phyloP scores from a whole-genome alignment of 2,888 invertebrate species.

The Cheilosia vulpina region DNA sequence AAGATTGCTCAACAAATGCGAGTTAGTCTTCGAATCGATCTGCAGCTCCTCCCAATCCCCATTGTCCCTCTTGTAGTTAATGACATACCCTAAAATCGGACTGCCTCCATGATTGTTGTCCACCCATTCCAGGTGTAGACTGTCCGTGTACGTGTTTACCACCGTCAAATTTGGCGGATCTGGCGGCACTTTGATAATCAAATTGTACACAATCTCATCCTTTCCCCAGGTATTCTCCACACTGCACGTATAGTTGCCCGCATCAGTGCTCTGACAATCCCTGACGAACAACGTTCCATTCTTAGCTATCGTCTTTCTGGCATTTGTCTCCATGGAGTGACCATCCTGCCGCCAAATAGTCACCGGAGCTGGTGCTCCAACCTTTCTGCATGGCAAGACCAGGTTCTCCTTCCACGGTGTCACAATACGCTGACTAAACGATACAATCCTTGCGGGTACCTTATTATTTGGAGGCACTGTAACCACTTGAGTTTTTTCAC shows the following conservation, averaged over 20 bases:
- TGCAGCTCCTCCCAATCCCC: constrained; percentile 97
- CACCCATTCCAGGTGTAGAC: constrained; percentile 91
- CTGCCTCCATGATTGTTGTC: constrained; percentile 93
- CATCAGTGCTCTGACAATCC: constrained; percentile 91
- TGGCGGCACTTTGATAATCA: constrained; percentile 90
- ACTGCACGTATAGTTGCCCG: constrained; percentile 94
- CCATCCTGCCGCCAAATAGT: constrained; percentile 92
- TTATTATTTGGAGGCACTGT: constrained; percentile 90
- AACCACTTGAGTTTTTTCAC: constrained; percentile 90
- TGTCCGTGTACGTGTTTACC: constrained; percentile 92
- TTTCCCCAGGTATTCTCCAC: constrained; percentile 93
- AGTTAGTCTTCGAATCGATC: constrained; percentile 91
- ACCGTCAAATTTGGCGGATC: constrained; percentile 93
- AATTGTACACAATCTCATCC: constrained; percentile 91
- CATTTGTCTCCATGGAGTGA: constrained; percentile 88
- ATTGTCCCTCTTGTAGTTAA: constrained; percentile 94
- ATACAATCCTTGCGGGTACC: constrained; percentile 94
- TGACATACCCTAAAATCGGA: constrained; percentile 92
- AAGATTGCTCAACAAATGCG: constrained; percentile 91
- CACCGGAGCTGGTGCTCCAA: constrained; percentile 91
- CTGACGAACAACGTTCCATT: constrained; percentile 91
- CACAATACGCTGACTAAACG: constrained; percentile 91
- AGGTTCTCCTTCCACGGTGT: constrained; percentile 95
- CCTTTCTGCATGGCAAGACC: constrained; percentile 91
- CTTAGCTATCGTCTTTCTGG: constrained; percentile 87